These are phyloP conservation scores for Nymphalis c-album DNA, from an alignment of 2,888 invertebrate genomes.

Conservation along the genomic window DNA sequence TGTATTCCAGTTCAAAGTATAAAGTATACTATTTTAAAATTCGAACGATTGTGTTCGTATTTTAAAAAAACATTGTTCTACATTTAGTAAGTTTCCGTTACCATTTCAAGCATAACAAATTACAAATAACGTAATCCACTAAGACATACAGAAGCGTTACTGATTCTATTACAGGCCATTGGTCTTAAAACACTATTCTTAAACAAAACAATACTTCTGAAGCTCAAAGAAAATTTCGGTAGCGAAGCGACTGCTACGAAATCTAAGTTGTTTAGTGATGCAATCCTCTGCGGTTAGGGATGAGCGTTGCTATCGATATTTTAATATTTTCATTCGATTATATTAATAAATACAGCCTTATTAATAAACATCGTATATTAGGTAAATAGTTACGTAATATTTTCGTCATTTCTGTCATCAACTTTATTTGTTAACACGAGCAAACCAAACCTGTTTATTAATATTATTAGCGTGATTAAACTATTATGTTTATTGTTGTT, in stretches of 20 bases:
- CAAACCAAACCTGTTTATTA: not conserved
- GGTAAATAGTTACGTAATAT: too few species aligned
- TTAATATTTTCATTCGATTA: not conserved
- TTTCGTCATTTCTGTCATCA: too few species aligned
- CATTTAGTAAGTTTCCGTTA: not conserved
- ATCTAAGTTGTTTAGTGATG: constrained; percentile 61
- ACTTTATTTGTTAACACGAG: too few species aligned
- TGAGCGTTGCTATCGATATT: constrained; percentile 32
- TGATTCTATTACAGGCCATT: constrained; percentile 34
- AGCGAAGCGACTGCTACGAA: constrained; percentile 61
- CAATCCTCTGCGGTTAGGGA: constrained; percentile 52
- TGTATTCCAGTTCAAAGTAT: too few species aligned
- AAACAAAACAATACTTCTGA: constrained; percentile 60
- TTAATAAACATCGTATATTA: too few species aligned
- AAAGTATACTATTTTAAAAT: too few species aligned
- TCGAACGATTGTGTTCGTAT: too few species aligned
- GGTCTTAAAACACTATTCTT: constrained; percentile 52
- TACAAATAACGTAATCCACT: constrained; percentile 27
- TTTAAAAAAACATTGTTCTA: not conserved
- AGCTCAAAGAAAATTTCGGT: constrained; percentile 68
- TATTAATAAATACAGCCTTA: too few species aligned
- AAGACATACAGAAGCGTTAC: constrained; percentile 35
- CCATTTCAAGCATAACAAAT: constrained; percentile 16
- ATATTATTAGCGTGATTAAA: too few species aligned
- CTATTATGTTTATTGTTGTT: not conserved